Evolutionary conservation across 2,113 vertebrate species (phyloP).

Genomic region (Sylvilagus bachmani): DNA sequence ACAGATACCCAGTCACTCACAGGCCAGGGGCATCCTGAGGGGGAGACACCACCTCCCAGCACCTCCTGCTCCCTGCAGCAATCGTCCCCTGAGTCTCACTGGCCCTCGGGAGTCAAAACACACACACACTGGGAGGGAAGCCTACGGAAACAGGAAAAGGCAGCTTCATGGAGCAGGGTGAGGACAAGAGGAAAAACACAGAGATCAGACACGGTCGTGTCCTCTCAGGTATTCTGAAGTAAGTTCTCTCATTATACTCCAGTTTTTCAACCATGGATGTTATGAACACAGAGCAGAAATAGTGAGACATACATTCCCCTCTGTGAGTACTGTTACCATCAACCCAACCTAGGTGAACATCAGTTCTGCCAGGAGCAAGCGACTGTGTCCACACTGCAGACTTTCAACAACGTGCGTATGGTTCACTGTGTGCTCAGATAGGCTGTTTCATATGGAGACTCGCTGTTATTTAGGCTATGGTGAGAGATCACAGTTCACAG

Average conservation of each 20-base stretch:
- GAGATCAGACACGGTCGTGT: not conserved
- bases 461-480: conserved; percentile 12
- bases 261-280: not conserved
- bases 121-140: not conserved
- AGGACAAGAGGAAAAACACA: not conserved
- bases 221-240: not conserved
- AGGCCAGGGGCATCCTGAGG: not conserved
- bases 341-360: not conserved
- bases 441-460: not conserved
- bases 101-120: not conserved
- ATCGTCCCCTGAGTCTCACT: not conserved
- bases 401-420: not conserved
- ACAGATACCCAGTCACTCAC: not conserved
- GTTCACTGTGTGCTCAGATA: not conserved
- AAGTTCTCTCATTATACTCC: not conserved
- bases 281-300: not conserved
- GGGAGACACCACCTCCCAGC: not conserved
- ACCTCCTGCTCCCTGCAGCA: not conserved
- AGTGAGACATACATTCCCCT: not conserved
- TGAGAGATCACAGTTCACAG: conserved; percentile 1
- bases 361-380: conserved; percentile 22
- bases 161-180: not conserved
- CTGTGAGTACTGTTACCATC: not conserved
- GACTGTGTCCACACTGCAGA: not conserved
- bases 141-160: not conserved